Evolutionary conservation across 2,113 vertebrate species (phyloP).

Genomic region (Trachemys scripta): DNA sequence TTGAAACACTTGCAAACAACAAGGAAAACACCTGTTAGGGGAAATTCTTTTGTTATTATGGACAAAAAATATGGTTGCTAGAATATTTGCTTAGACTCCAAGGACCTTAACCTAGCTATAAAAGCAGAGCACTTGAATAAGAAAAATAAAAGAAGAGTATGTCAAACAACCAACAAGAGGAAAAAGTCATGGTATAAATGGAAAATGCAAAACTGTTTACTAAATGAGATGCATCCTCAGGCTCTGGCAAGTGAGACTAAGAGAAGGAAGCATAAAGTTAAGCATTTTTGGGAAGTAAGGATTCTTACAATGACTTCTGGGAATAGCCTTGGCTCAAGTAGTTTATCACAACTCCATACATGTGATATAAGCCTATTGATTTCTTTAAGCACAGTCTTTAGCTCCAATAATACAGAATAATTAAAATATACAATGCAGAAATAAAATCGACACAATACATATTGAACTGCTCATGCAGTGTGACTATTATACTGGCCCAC

Average conservation of each 20-base stretch:
- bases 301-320: not conserved
- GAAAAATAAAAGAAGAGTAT: not conserved
- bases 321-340: not conserved
- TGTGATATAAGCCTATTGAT: fast-evolving
- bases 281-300: not conserved
- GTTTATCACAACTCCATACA: not conserved
- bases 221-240: not conserved
- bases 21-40: not conserved
- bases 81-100: not conserved
- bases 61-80: not conserved
- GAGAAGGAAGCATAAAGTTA: not conserved
- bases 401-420: not conserved
- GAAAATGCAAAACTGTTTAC: constrained; percentile 4
- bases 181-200: not conserved
- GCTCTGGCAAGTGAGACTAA: not conserved
- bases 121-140: constrained; percentile 7
- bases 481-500: not conserved
- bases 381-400: not conserved
- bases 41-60: not conserved
- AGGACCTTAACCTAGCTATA: not conserved
- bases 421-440: not conserved
- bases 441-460: not conserved
- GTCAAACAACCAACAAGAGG: not conserved
- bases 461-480: not conserved
- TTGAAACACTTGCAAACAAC: constrained; percentile 14